Conservation (phyloP, 2,888 invertebrate species). For the Sphecodes monilicornis region DNA sequence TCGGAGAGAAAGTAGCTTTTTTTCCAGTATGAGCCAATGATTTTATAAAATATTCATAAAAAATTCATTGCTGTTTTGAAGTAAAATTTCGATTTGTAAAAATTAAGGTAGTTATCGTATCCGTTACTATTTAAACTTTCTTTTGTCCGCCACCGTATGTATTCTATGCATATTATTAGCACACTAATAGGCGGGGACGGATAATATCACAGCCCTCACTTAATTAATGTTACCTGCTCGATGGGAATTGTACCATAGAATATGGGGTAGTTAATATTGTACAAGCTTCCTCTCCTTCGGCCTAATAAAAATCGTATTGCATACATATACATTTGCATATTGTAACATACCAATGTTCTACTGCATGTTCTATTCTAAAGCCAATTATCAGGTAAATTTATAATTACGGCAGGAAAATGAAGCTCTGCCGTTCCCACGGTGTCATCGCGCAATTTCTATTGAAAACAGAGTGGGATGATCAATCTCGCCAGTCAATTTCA, state of each 20-base stretch:
- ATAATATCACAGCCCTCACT: no score
- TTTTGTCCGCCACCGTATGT: no score
- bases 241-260: not conserved
- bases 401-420: not conserved
- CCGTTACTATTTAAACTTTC: no score
- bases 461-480: slow-evolving; percentile 37
- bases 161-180: not conserved
- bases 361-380: not conserved
- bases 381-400: not conserved
- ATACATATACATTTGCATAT: no score
- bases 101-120: no score
- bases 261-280: not conserved
- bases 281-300: not conserved
- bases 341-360: no score
- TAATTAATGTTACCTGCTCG: not conserved
- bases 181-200: not conserved
- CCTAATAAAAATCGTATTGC: no score
- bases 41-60: no score
- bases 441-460: slow-evolving; percentile 30
- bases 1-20: no score
- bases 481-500: slow-evolving; percentile 53
- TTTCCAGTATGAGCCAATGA: no score
- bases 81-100: no score
- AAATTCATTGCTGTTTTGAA: no score
- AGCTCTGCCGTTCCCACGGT: not conserved